Evolutionary conservation across 92 coral and sea anemone genomes (phyloP), one percentile per base, ranked within the genome.

Genomic region (Porites divaricata): DNA sequence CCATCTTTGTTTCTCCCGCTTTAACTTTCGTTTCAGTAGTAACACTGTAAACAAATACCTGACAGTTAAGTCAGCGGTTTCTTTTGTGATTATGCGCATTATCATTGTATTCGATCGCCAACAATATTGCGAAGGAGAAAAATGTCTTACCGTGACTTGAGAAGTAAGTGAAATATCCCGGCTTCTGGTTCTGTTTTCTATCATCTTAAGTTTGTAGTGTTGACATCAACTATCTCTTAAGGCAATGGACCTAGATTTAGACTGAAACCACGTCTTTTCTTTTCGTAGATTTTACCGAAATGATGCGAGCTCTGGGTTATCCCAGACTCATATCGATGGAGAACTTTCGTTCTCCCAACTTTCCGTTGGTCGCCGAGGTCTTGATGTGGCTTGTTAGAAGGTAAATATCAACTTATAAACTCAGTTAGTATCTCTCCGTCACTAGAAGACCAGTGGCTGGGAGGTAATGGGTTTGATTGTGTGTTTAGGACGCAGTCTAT

Each of bases 291-390:
- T 96, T 96, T 88, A 96, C 99, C 9, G 99, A 96, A 87, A 96
- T 96, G 99, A 95, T 96, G 99, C 88, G 99, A 69, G 98, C 99
- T 28, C 80, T 96, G 77, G 99, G 99, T 24, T 96, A 95, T 90
- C 91, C 99, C 64, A 91, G 99, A 85, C 95, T 96, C 59, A 96
- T 96, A 72, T 96, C 99, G 63, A 96, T 96, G 99, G 99, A 96
- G 91, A 96, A 96, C 87, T 96, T 96, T 82, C 93, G 99, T 74
- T 94, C 98, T 59, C 99, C 99, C 14, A 96, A 96, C 77, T 96
- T 96, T 67, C 90, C 96, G 52, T 80, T 96, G 90, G 99, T 96
- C 12, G 99, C 99, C 70, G 99, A 96, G 84, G 99, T 96, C 49
- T 88, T 96, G 63, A 91, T 88, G 61, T 96, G 99, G 99, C 98